phyloP scores from a whole-genome alignment of 2,797 vertebrate genomes.

The Sebastes trivittatus region DNA sequence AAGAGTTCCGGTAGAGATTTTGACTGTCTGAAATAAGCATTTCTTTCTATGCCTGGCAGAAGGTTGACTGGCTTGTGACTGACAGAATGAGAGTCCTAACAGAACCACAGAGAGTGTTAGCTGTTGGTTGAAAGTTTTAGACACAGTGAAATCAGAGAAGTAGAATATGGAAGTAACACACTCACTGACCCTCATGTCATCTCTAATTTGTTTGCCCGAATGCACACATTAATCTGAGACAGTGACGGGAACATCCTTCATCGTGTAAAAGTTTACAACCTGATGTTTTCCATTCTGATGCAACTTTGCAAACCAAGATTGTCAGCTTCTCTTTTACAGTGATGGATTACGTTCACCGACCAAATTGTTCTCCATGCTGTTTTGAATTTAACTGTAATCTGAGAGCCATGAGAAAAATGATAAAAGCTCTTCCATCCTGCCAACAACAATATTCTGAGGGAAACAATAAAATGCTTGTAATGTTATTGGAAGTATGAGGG shows the following conservation, averaged over 20 bases:
- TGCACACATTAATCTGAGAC: neutral
- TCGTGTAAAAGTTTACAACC: neutral
- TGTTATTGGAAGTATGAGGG: neutral
- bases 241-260: neutral
- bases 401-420: constrained; percentile 29
- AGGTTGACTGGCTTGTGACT: constrained; percentile 19
- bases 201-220: constrained; percentile 2
- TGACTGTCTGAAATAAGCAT: neutral
- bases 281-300: constrained; percentile 24
- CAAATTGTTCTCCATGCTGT: constrained; percentile 10
- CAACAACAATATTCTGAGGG: constrained; percentile 25
- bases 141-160: neutral
- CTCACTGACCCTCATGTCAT: neutral
- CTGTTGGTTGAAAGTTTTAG: neutral
- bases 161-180: neutral
- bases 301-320: constrained; percentile 7
- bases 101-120: neutral
- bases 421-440: constrained; percentile 10
- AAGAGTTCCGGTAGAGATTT: neutral
- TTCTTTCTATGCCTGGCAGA: neutral
- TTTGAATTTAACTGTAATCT: constrained; percentile 8
- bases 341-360: constrained; percentile 19
- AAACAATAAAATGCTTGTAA: constrained; percentile 10
- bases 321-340: constrained; percentile 23
- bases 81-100: constrained; percentile 43